phyloP scores from a whole-genome alignment of 2,888 invertebrate genomes.

The Harmothoe impar region DNA sequence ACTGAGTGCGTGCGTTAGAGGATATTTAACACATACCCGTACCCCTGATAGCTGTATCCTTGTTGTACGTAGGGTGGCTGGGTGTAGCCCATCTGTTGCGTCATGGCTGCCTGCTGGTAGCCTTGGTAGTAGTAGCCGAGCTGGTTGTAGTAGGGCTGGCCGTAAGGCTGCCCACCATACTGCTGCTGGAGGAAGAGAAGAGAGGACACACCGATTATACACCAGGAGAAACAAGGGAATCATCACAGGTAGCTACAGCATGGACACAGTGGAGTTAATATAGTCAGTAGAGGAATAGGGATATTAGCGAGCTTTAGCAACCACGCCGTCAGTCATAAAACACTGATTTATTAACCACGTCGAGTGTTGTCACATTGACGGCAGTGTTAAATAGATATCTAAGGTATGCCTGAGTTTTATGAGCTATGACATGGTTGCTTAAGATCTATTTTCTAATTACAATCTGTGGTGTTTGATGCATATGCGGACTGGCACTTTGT shows the following conservation, averaged over 20 bases:
- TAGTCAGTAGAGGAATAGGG: too few species aligned
- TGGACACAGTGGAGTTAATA: neutral
- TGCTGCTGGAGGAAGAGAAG: conserved; percentile 54
- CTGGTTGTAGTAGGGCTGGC: conserved; percentile 66
- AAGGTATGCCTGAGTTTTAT: too few species aligned
- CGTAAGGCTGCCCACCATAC: conserved; percentile 64
- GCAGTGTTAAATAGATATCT: too few species aligned
- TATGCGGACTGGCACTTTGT: too few species aligned
- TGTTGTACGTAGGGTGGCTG: conserved; percentile 67
- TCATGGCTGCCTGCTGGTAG: conserved; percentile 64
- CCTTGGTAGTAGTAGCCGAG: conserved; percentile 70
- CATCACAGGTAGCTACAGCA: neutral
- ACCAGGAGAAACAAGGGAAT: neutral
- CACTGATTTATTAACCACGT: too few species aligned
- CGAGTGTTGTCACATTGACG: too few species aligned
- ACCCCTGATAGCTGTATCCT: conserved; percentile 65
- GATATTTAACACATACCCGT: conserved; percentile 54
- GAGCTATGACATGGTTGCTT: too few species aligned
- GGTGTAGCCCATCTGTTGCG: conserved; percentile 65
- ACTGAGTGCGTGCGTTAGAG: conserved; percentile 42
- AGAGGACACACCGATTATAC: neutral
- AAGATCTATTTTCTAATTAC: too few species aligned
- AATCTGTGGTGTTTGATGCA: too few species aligned
- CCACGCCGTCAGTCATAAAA: too few species aligned
- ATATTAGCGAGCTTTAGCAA: too few species aligned